Percentiles rank a stretch among this genome's conserved stretches.
Conservation (phyloP, 2,113 vertebrate genomes). For the Heterocephalus glaber region DNA sequence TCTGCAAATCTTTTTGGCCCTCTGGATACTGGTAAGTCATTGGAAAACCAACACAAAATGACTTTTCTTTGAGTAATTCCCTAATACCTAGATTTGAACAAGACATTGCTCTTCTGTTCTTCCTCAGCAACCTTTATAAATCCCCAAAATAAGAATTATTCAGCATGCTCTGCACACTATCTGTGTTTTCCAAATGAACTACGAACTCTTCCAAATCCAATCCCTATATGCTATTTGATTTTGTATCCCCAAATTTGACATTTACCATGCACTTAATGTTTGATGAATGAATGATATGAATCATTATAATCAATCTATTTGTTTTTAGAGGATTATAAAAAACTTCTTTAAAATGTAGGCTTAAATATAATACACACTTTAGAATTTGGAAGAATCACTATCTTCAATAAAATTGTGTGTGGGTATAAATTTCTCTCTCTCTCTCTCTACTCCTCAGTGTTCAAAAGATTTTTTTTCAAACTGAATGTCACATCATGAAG, state of each 20-base stretch:
- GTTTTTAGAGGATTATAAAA: background rate
- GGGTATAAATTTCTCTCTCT: background rate
- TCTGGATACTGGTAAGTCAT: background rate
- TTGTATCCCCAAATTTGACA: background rate
- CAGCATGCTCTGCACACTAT: background rate
- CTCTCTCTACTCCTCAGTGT: background rate
- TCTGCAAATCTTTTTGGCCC: background rate
- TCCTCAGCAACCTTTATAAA: constrained; percentile 11
- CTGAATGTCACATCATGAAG: constrained; percentile 1
- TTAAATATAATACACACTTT: constrained; percentile 16
- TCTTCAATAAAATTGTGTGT: background rate
- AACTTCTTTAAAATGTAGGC: background rate
- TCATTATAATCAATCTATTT: background rate
- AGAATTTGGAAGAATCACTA: background rate
- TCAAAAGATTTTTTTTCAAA: constrained; percentile 49
- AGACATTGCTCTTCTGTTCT: background rate
- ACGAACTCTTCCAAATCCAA: constrained; percentile 5
- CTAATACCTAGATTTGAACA: background rate
- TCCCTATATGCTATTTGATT: background rate
- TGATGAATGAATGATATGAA: background rate
- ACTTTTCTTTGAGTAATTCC: constrained; percentile 7
- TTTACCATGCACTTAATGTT: background rate
- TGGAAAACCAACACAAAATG: background rate
- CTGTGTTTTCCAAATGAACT: background rate
- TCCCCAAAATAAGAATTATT: background rate